Evolutionary conservation across 1,140 invertebrate genomes (phyloP).

Genomic region (Bombus cullumanus): DNA sequence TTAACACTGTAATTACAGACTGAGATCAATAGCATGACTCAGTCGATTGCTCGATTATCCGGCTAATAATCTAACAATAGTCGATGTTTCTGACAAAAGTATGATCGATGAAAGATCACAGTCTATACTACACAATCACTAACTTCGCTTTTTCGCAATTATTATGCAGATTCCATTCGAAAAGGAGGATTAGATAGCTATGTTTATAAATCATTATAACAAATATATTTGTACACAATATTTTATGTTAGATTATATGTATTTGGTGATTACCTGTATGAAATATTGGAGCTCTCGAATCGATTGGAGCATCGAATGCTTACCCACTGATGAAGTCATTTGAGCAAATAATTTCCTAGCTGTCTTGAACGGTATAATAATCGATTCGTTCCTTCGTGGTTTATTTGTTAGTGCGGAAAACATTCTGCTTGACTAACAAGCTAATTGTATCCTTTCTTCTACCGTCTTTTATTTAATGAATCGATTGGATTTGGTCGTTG

Average conservation of each 20-base stretch:
- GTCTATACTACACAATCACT: background rate
- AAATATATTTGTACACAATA: background rate
- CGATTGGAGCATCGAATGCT: background rate
- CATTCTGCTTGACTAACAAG: background rate
- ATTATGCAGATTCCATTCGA: background rate
- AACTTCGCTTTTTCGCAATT: background rate
- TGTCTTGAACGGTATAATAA: background rate
- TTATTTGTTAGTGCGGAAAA: background rate
- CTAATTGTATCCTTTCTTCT: constrained; percentile 26
- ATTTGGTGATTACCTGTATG: background rate
- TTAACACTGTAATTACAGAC: background rate
- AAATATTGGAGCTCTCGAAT: background rate
- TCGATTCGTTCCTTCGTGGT: background rate
- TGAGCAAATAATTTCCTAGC: background rate
- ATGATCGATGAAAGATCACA: background rate
- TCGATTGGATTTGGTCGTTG: constrained; percentile 32
- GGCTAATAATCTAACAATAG: background rate
- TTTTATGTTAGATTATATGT: background rate
- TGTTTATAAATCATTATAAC: background rate
- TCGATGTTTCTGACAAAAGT: background rate
- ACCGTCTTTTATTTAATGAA: background rate
- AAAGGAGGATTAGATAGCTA: background rate
- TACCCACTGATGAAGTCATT: background rate
- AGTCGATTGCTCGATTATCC: background rate
- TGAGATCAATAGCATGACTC: background rate